Conservation (phyloP, 2,797 vertebrate genomes). For the Pelodytes ibericus region DNA sequence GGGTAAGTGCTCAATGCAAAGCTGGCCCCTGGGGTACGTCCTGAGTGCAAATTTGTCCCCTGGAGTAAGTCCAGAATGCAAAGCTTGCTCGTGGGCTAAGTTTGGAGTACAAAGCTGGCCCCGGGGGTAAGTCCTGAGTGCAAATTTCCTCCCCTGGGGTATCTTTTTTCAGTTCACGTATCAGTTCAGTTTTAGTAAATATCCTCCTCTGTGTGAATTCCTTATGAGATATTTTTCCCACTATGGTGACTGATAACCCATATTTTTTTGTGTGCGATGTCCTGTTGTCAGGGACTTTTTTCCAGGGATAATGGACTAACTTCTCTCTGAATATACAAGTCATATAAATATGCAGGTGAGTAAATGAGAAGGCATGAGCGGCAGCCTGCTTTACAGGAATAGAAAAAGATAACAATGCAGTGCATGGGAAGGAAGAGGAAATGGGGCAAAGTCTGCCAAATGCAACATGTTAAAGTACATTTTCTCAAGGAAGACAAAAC, state of each 20-base stretch:
- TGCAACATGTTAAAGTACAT: not conserved
- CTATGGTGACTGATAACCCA: not conserved
- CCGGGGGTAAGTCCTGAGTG: too few species aligned
- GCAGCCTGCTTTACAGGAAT: conserved; percentile 30
- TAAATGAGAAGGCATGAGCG: conserved; percentile 39
- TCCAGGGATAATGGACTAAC: not conserved
- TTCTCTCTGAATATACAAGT: conserved; percentile 14
- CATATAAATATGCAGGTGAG: conserved; percentile 35
- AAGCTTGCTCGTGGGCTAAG: too few species aligned
- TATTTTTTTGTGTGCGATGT: not conserved
- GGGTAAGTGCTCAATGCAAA: too few species aligned
- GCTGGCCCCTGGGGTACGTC: too few species aligned
- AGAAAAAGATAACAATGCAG: conserved; percentile 22
- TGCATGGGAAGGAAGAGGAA: conserved; percentile 42
- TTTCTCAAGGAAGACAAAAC: conserved; percentile 12
- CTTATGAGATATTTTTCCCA: too few species aligned
- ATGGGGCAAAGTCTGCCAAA: conserved; percentile 35
- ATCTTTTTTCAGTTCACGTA: too few species aligned
- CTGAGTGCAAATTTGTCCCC: too few species aligned
- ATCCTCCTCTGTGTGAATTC: too few species aligned
- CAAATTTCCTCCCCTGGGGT: too few species aligned
- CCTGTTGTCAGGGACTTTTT: not conserved
- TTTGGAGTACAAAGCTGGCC: too few species aligned
- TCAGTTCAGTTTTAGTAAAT: too few species aligned
- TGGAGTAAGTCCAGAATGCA: too few species aligned